Evolutionary conservation across 2,888 invertebrate species (phyloP), one percentile per base, ranked within the genome.

Genomic region (Harpagoxenus sublaevis): DNA sequence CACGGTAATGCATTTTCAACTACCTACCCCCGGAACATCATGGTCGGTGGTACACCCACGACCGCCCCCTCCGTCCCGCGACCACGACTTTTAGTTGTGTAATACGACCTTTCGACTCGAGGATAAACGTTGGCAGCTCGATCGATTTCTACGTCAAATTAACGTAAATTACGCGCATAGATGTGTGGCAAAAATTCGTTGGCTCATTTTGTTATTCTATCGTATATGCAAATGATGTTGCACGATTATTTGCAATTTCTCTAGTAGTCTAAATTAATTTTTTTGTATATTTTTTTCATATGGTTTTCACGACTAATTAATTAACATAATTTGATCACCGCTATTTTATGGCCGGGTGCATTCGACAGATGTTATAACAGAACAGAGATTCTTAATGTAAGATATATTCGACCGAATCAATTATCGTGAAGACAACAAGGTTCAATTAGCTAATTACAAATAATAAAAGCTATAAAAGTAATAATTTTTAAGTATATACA

Each of bases 1-100:
- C 89, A 91, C 91, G 92, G 91, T 94, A 95, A 95, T 95, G 94
- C 94, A 94, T 94, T 94, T 94, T 93, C 93, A 93, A 91, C 91
- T 87, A 86, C 78, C 88, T 75, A 89, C 85, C 88, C 85, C 87
- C 68, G 83, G 62, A 87, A 84, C 85, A 79, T 79, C 79, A 79
- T 79, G 79, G 77, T 77, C 66, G 77, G 68, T 57, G 70, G 79
- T 79, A 73, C 81, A 86, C 81, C 87, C 87, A 85, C 83, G 71
- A 63, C 70, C 42, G 65, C 75, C 71, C 51, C 42, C 79, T 68
- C 83, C 63, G 48, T 60, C 15, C 51, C 70, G 70, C 55, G 35
- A 57, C 85, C 81, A 65, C 81, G 79, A 87, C 85, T 84, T 88
- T 85, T 90, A 87, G 82, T 53, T 79, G 74, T 53, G 83, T 82